Conservation (phyloP, 1,140 invertebrate species). For the Cydia amplana region DNA sequence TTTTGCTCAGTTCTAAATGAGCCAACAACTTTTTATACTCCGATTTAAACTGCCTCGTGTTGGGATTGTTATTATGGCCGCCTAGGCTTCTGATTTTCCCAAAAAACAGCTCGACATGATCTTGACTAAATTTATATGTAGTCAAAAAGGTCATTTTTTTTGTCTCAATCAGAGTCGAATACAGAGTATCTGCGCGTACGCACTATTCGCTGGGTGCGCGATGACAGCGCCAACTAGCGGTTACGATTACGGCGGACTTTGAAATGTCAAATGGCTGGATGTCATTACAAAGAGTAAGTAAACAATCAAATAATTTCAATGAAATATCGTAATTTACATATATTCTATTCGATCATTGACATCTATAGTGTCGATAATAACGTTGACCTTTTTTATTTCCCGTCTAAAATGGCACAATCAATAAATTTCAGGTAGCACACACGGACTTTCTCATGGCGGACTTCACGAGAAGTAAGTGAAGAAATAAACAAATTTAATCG, state of each 20-base stretch:
- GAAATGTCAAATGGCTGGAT: neutral
- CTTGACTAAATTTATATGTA: no score
- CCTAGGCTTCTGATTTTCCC: no score
- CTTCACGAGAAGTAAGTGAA: neutral
- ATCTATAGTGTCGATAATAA: neutral
- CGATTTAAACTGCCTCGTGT: no score
- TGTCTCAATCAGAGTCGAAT: no score
- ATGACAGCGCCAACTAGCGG: constrained; percentile 26
- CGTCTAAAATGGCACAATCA: neutral
- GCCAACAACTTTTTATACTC: no score
- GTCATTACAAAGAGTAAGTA: neutral
- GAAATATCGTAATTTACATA: neutral
- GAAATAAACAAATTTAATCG: no score
- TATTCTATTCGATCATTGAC: neutral
- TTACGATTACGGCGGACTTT: constrained; percentile 25
- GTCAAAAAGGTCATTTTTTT: no score
- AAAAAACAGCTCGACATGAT: no score
- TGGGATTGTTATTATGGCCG: no score
- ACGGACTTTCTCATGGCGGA: neutral
- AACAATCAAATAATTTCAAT: constrained; percentile 4
- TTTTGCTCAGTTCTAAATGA: no score
- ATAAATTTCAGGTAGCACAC: neutral
- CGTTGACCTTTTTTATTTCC: neutral
- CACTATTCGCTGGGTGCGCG: constrained; percentile 47
- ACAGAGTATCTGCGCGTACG: no score